A percentile compares a stretch with the other conserved stretches of the same genome.
Evolutionary conservation across 2,113 vertebrate species (phyloP).

Genomic region (Cyphomyrus discorhynchus): DNA sequence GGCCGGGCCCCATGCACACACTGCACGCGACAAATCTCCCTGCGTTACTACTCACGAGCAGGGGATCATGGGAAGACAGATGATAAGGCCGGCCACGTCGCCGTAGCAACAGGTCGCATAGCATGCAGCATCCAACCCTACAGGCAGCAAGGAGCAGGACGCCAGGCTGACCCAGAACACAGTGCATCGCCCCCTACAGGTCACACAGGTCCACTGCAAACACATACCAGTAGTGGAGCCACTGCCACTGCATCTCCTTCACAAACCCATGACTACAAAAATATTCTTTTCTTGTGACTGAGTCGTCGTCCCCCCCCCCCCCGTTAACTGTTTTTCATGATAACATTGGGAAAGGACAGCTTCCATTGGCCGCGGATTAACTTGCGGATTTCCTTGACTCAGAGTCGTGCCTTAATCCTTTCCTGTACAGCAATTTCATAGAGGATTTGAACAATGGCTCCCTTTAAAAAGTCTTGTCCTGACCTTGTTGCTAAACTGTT

Average conservation of each 20-base stretch:
- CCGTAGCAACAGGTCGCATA: not conserved
- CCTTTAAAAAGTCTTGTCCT: conserved; percentile 12
- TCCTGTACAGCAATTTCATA: conserved; percentile 11
- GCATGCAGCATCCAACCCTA: not conserved
- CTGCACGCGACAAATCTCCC: not conserved
- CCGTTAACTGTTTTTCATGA: not conserved
- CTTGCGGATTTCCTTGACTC: not conserved
- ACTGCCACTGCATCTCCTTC: not conserved
- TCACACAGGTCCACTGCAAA: not conserved
- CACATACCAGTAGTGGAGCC: not conserved
- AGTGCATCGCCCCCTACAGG: not conserved
- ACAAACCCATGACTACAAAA: not conserved
- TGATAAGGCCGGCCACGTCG: not conserved
- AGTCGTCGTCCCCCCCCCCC: not conserved
- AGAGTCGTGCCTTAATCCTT: conserved; percentile 5
- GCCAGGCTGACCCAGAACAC: not conserved
- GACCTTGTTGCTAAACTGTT: conserved; percentile 21
- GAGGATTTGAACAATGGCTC: conserved; percentile 18
- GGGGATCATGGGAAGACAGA: not conserved
- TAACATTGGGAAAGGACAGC: conserved; percentile 2
- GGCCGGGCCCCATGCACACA: not conserved
- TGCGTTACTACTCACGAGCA: not conserved
- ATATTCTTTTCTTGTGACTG: not conserved
- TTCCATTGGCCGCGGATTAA: conserved; percentile 7
- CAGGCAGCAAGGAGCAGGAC: not conserved